phyloP scores from a whole-genome alignment of 2,888 invertebrate genomes.

The Andricus quercusramuli region DNA sequence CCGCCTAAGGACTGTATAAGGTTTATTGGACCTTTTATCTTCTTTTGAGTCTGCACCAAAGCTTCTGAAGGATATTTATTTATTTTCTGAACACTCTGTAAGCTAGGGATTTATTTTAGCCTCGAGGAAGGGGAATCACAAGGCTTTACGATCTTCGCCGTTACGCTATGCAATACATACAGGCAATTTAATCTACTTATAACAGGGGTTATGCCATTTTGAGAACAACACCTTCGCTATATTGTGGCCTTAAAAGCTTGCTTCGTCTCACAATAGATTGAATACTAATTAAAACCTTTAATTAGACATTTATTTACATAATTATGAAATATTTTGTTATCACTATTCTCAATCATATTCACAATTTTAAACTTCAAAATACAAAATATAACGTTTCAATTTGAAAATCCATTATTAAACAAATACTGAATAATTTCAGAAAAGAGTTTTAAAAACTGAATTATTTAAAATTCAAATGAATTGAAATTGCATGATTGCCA shows the following conservation, averaged over 20 bases:
- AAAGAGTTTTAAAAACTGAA: too few relatives aligned
- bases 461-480: too few relatives aligned
- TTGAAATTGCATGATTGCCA: too few relatives aligned
- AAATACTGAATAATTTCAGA: too few relatives aligned
- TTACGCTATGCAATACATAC: constrained; percentile 15
- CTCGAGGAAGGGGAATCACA: constrained; percentile 14
- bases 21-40: constrained; percentile 36
- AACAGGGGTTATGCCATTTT: constrained; percentile 15
- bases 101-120: constrained; percentile 35
- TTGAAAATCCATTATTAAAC: too few relatives aligned
- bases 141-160: constrained; percentile 23
- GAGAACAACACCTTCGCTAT: constrained; percentile 14
- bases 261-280: neutral
- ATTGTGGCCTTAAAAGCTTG: neutral
- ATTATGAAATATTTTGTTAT: neutral
- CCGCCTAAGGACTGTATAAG: constrained; percentile 1
- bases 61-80: constrained; percentile 36
- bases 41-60: constrained; percentile 22
- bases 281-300: neutral
- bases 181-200: constrained; percentile 37
- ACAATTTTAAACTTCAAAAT: too few relatives aligned
- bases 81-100: constrained; percentile 31
- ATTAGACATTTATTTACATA: neutral
- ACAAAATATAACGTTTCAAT: too few relatives aligned
- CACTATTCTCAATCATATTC: neutral